Conservation (phyloP, 2,888 invertebrate genomes). For the Mycalesis mineus region DNA sequence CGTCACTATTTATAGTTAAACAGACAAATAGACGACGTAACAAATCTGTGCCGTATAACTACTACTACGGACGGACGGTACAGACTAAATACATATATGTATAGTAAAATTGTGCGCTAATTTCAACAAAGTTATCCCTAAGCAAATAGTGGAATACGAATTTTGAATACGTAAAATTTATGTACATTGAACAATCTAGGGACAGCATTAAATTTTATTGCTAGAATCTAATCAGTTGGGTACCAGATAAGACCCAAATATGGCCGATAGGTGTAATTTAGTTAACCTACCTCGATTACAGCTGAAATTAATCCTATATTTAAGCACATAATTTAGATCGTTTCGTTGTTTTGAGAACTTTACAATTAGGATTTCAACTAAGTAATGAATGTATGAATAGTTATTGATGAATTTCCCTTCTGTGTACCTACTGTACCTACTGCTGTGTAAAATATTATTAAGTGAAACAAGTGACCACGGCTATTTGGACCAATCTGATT, state of each 20-base stretch:
- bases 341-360: slow-evolving; percentile 13
- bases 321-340: slow-evolving; percentile 12
- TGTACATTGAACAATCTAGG: neutral
- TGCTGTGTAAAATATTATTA: too few species aligned
- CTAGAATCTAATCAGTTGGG: slow-evolving; percentile 14
- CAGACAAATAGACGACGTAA: too few species aligned
- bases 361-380: neutral
- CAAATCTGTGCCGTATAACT: too few species aligned
- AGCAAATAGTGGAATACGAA: neutral
- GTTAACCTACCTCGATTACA: slow-evolving; percentile 4
- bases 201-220: slow-evolving; percentile 4
- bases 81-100: too few species aligned
- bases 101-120: neutral
- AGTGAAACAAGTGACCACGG: too few species aligned
- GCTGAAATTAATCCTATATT: slow-evolving; percentile 11
- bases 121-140: neutral
- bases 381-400: too few species aligned
- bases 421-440: too few species aligned
- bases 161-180: neutral
- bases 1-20: too few species aligned
- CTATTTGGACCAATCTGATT: too few species aligned
- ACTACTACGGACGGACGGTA: too few species aligned
- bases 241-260: slow-evolving; percentile 10
- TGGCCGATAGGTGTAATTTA: slow-evolving; percentile 13
- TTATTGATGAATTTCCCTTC: too few species aligned